These are phyloP conservation scores for Cygnus olor DNA, from an alignment of 2,797 vertebrate species.

Conservation along the genomic window DNA sequence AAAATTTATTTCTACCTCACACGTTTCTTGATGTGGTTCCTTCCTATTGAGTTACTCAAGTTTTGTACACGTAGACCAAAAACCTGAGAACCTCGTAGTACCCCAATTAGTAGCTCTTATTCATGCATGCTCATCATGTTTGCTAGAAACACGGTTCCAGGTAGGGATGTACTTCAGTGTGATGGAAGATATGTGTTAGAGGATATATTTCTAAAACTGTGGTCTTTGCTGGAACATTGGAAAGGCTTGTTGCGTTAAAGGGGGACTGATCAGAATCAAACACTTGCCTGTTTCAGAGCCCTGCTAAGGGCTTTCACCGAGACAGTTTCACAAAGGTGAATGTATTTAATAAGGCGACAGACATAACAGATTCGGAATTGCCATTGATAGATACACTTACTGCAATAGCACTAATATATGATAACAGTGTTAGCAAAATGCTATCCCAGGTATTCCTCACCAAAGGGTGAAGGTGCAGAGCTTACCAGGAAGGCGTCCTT, in stretches of 20 bases:
- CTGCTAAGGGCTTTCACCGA: too few species aligned
- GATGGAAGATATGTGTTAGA: background rate
- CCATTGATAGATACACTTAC: too few species aligned
- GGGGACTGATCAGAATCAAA: too few species aligned
- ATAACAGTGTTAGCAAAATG: too few species aligned
- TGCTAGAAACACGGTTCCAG: background rate
- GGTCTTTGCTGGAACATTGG: background rate
- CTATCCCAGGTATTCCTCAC: too few species aligned
- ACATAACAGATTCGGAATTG: too few species aligned
- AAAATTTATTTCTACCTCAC: background rate
- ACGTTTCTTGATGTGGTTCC: background rate
- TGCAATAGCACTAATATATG: too few species aligned
- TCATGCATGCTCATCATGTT: background rate
- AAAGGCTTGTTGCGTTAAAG: background rate
- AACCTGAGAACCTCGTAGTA: background rate
- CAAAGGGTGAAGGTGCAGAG: too few species aligned
- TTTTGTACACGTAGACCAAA: background rate
- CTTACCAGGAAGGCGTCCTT: too few species aligned
- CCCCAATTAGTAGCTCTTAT: background rate
- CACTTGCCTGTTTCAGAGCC: too few species aligned
- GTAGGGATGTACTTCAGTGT: background rate
- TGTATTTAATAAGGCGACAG: too few species aligned
- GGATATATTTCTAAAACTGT: background rate
- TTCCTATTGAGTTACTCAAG: background rate
- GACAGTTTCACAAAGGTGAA: too few species aligned